These are phyloP conservation scores for Calameuta idolon DNA, from an alignment of 2,888 invertebrate species.

Conservation along the genomic window DNA sequence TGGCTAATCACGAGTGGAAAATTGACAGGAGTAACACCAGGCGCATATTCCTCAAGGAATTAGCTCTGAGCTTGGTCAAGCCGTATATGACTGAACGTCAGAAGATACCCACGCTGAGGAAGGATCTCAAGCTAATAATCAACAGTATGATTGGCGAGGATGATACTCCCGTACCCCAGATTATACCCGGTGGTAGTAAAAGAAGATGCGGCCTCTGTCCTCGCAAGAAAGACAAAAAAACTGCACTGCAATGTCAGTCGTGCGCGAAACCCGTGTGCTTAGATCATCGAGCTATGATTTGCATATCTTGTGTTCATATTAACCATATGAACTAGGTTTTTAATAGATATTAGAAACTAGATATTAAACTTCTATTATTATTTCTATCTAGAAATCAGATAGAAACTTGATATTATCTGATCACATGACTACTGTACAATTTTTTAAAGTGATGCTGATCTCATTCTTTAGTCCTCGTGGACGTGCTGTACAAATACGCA, in stretches of 20 bases:
- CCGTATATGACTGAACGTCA: constrained; percentile 16
- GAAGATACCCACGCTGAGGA: constrained; percentile 19
- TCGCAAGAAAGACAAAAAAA: constrained; percentile 18
- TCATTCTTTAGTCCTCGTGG: not conserved
- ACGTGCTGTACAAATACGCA: not conserved
- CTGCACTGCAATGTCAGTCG: constrained; percentile 16
- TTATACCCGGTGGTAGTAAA: constrained; percentile 19
- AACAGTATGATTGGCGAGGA: constrained; percentile 18
- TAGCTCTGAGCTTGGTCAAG: constrained; percentile 18
- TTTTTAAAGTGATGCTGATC: too few species aligned
- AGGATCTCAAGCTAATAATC: constrained; percentile 17
- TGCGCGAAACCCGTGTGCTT: constrained; percentile 21
- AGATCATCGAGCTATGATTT: constrained; percentile 24
- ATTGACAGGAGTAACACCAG: constrained; percentile 12
- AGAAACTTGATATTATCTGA: not conserved
- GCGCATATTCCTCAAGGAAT: constrained; percentile 17
- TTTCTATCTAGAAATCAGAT: too few species aligned
- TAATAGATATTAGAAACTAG: not conserved
- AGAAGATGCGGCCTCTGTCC: constrained; percentile 20
- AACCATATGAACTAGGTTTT: not conserved
- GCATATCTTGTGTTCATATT: constrained; percentile 17
- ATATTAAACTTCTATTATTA: too few species aligned
- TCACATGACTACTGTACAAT: too few species aligned
- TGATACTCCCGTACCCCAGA: constrained; percentile 1
- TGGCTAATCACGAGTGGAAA: constrained; percentile 19